Evolutionary conservation across 2,113 vertebrate species (phyloP), one percentile per base, ranked within the genome.

Genomic region (Oplegnathus fasciatus): DNA sequence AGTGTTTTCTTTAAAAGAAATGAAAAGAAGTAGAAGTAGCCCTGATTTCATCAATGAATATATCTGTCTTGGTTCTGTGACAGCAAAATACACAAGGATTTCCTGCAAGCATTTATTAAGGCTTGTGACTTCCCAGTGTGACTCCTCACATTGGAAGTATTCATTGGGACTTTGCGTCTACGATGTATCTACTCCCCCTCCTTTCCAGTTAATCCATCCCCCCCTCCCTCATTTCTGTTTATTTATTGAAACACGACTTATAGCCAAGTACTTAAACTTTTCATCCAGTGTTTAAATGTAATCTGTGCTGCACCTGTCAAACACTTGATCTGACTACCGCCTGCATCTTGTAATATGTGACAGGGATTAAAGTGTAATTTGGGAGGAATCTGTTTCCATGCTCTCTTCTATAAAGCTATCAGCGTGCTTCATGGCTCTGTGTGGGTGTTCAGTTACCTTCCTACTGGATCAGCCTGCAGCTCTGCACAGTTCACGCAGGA

Each of bases 371-470:
- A 82, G 78, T 78, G 60, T 72, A 68, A 85, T 83, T 78, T 84
- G 0, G 71, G 48, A 86, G 82, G 84, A 90, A 71, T 92, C 62
- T 34, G 54, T 81, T 80, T 83, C 46, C 22, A 61, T 24, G 80
- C 78, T 76, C 58, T 72, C 74, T 26, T 50, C 62, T 74, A 66
- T 75, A 37, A 62, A 82, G 67, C 85, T 82, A 24, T 78, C 81
- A 9, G 69, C 40, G 0, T 24, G 48, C 55, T 64, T 37, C 26
- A 11, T n/a, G 78, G 48, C 70, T 66, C n/a, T 32, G 82, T 55
- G 64, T 66, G 73, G 86, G 81, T 86, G 89, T 92, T 87, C 34
- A 15, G 75, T 91, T 91, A 85, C 90, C 76, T 73, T 84, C 62
- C 67, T 24, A 17, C 62, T 80, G 78, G 77, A 78, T 80, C 58